These are phyloP conservation scores for Chlorodrepanis virens DNA, from an alignment of 2,113 vertebrate species.

Conservation along the genomic window DNA sequence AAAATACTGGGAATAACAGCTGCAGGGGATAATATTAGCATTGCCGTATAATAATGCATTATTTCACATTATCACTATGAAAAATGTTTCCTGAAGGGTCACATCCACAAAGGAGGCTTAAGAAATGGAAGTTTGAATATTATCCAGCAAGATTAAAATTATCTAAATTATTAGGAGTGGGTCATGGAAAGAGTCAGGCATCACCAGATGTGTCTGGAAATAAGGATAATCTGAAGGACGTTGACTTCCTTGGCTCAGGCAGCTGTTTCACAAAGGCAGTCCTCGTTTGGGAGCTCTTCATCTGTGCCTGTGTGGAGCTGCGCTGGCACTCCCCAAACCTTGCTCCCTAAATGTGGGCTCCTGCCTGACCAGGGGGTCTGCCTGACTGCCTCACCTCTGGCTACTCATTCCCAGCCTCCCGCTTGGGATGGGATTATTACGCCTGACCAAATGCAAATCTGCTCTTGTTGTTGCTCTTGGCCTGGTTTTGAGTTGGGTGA, in stretches of 20 bases:
- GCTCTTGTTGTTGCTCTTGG: neutral
- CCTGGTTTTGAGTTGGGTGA: neutral
- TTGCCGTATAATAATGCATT: neutral
- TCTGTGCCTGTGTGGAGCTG: neutral
- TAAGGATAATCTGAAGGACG: fast-evolving
- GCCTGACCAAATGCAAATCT: neutral
- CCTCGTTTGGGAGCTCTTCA: neutral
- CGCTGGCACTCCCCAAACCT: neutral
- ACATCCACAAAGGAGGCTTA: neutral
- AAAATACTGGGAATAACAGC: neutral
- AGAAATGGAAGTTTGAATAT: neutral
- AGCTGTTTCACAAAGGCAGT: neutral
- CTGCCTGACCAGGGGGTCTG: neutral
- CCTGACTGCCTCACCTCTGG: neutral
- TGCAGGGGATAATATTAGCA: neutral
- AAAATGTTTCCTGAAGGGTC: neutral
- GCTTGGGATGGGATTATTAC: neutral
- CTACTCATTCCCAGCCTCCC: neutral
- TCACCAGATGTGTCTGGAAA: neutral
- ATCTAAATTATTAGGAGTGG: neutral
- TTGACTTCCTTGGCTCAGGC: neutral
- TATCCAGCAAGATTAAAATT: neutral
- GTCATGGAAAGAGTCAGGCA: neutral
- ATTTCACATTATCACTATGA: neutral
- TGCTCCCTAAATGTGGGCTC: neutral